These are phyloP conservation scores for Netelia inedita DNA, from an alignment of 2,888 invertebrate genomes.

Conservation along the genomic window DNA sequence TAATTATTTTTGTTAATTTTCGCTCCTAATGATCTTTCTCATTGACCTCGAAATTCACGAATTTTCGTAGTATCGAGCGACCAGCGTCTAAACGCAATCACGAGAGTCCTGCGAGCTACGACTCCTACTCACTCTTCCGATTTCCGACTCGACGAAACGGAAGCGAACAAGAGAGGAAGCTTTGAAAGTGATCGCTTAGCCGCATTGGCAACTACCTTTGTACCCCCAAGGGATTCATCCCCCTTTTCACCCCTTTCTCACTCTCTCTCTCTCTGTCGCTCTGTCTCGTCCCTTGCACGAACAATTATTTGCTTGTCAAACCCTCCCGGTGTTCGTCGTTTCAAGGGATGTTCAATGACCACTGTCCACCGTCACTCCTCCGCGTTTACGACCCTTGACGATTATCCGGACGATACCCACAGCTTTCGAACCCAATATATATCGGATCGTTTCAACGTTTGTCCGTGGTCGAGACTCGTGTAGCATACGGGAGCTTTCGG, in stretches of 20 bases:
- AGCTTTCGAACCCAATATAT: slow-evolving; percentile 9
- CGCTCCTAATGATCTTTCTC: neutral
- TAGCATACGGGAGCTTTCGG: neutral
- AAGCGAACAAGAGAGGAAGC: slow-evolving; percentile 31
- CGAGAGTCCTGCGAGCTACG: neutral
- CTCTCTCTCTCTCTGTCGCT: slow-evolving; percentile 27
- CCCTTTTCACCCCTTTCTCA: slow-evolving; percentile 29
- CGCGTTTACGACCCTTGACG: slow-evolving; percentile 21
- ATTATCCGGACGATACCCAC: slow-evolving; percentile 35
- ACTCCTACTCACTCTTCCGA: neutral
- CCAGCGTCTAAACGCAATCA: neutral
- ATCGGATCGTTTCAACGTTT: slow-evolving; percentile 19
- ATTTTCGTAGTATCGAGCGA: neutral
- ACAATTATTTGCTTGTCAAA: slow-evolving; percentile 64
- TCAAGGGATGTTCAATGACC: slow-evolving; percentile 18
- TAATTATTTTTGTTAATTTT: neutral
- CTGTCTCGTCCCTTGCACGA: neutral
- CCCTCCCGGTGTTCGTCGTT: slow-evolving; percentile 18
- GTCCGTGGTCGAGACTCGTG: slow-evolving; percentile 32
- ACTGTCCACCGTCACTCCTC: slow-evolving; percentile 31
- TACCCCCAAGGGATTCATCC: slow-evolving; percentile 55
- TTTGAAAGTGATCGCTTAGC: slow-evolving; percentile 49
- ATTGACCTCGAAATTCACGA: neutral
- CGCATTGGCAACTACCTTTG: slow-evolving; percentile 55
- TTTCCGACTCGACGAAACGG: slow-evolving; percentile 18